phyloP scores from a whole-genome alignment of 2,113 vertebrate species.

The Actenoides hombroni region DNA sequence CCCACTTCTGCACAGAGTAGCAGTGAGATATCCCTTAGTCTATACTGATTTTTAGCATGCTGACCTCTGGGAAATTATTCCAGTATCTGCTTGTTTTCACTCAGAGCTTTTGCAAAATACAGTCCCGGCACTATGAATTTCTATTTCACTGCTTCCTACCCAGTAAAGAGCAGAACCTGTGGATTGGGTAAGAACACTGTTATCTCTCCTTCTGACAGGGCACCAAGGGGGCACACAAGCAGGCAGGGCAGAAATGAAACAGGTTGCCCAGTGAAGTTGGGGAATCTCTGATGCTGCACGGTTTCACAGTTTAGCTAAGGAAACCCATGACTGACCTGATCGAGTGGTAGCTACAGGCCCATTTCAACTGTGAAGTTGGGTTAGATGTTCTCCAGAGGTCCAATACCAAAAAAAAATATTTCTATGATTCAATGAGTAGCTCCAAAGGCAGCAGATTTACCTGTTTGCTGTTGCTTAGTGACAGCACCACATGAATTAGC shows the following conservation, averaged over 20 bases:
- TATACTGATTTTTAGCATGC: neutral
- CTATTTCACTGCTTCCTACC: neutral
- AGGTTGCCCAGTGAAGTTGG: rapidly evolving
- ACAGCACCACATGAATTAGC: neutral
- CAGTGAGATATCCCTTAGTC: neutral
- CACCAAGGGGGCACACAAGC: neutral
- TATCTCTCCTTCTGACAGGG: rapidly evolving
- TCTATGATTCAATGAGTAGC: neutral
- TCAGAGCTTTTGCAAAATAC: neutral
- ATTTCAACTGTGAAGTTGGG: neutral
- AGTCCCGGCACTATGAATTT: neutral
- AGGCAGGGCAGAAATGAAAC: neutral
- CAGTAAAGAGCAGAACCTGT: neutral
- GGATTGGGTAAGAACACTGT: neutral
- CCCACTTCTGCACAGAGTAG: neutral
- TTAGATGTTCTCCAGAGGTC: neutral
- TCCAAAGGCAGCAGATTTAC: neutral
- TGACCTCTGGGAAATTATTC: neutral
- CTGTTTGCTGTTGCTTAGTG: neutral
- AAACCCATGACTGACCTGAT: neutral
- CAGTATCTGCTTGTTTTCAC: neutral
- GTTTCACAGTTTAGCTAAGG: neutral
- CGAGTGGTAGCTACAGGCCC: neutral
- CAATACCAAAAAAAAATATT: neutral
- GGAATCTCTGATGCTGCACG: neutral